A percentile compares a stretch with the other conserved stretches of the same genome.
Conservation (phyloP, 2,113 vertebrate genomes). For the Eptatretus burgeri region DNA sequence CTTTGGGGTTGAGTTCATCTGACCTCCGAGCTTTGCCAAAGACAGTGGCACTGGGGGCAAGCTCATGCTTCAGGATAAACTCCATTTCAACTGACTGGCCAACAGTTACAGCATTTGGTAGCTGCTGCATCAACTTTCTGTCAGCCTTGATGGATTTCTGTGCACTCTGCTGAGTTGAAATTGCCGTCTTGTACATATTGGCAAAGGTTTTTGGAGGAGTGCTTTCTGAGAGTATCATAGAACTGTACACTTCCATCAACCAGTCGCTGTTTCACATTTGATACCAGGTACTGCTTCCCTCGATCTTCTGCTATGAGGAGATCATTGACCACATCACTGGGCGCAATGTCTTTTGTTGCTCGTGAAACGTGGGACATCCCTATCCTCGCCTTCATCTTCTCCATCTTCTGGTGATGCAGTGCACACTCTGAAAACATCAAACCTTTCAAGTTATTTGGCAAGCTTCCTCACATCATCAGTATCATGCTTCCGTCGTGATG, state of each 20-base stretch:
- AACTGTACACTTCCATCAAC: too few relatives aligned
- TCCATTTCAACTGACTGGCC: not conserved
- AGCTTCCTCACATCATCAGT: not conserved
- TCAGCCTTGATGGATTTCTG: not conserved
- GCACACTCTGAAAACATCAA: not conserved
- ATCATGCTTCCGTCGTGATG: too few relatives aligned
- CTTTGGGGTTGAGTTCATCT: not conserved
- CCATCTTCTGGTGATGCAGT: too few relatives aligned
- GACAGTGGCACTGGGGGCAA: not conserved
- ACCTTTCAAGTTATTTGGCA: not conserved
- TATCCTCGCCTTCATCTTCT: too few relatives aligned
- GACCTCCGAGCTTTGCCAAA: not conserved
- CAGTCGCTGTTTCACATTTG: too few relatives aligned
- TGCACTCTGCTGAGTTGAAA: not conserved
- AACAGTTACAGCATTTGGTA: not conserved
- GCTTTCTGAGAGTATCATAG: too few relatives aligned
- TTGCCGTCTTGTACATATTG: constrained; percentile 4
- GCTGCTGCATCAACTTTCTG: not conserved
- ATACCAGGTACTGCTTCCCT: too few relatives aligned
- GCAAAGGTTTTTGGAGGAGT: too few relatives aligned
- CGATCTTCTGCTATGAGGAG: too few relatives aligned
- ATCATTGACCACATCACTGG: too few relatives aligned
- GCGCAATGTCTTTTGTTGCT: too few relatives aligned
- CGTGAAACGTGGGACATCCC: too few relatives aligned
- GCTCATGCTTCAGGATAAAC: not conserved